Conservation (phyloP, 2,113 vertebrate species). For the Willisornis vidua region DNA sequence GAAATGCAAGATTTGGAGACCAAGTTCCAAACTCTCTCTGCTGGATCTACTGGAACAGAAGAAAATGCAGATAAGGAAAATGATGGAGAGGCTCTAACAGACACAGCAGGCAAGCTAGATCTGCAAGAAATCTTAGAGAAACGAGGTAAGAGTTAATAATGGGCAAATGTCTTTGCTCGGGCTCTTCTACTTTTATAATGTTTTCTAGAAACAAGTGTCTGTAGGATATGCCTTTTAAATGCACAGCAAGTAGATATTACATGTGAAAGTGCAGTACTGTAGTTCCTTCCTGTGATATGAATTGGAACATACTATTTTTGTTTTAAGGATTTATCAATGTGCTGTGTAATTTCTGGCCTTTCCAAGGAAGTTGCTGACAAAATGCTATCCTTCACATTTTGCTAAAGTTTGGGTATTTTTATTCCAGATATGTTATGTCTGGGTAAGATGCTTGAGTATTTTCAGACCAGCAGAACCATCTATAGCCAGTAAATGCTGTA, state of each 20-base stretch:
- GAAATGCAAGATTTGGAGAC: conserved; percentile 77
- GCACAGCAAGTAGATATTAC: background rate
- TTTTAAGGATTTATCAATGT: background rate
- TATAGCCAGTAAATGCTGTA: background rate
- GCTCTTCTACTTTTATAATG: background rate
- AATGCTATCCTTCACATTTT: background rate
- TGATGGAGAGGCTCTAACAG: conserved; percentile 69
- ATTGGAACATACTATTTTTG: background rate
- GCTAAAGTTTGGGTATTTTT: background rate
- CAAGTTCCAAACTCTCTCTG: conserved; percentile 80
- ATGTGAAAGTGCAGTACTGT: background rate
- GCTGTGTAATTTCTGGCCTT: background rate
- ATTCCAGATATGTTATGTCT: background rate
- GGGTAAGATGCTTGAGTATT: background rate
- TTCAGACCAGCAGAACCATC: background rate
- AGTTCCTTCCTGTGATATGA: background rate
- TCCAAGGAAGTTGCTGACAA: background rate
- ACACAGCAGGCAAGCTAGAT: conserved; percentile 79
- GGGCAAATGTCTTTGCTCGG: conserved; percentile 77
- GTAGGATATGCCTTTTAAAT: background rate
- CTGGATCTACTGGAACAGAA: conserved; percentile 72
- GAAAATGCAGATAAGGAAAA: conserved; percentile 73
- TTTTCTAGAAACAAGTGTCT: background rate
- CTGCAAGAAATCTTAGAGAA: conserved; percentile 90
- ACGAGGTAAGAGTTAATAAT: conserved; percentile 75